These are phyloP conservation scores for Darevskia mixta DNA, from an alignment of 2,797 vertebrate genomes.

Conservation along the genomic window DNA sequence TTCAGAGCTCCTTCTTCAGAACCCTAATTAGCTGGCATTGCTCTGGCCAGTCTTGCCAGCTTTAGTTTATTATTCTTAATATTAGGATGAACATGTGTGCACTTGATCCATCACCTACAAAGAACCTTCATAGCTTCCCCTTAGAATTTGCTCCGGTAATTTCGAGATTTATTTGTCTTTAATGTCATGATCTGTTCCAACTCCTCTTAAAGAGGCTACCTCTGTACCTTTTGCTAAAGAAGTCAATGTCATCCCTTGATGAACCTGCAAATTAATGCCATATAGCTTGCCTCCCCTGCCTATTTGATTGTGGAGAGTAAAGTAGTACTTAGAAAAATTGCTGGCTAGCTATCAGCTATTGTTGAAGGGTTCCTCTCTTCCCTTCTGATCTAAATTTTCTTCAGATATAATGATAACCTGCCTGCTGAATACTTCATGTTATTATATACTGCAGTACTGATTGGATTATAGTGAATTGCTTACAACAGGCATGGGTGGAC, in stretches of 20 bases:
- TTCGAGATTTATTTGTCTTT: conserved; percentile 30
- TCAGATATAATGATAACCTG: neutral
- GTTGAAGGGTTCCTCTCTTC: conserved; percentile 13
- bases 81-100: conserved; percentile 57
- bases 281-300: neutral
- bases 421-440: conserved; percentile 47
- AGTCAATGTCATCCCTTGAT: conserved; percentile 26
- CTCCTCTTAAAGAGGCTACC: conserved; percentile 25
- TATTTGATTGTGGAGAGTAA: conserved; percentile 18
- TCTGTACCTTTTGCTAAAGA: conserved; percentile 21
- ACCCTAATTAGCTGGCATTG: conserved; percentile 70
- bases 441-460: conserved; percentile 37
- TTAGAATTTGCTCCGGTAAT: conserved; percentile 47
- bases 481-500: neutral
- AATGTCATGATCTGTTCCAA: conserved; percentile 15
- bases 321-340: neutral
- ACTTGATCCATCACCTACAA: conserved; percentile 53
- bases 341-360: conserved; percentile 24
- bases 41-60: conserved; percentile 67
- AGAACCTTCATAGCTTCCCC: conserved; percentile 48
- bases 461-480: neutral
- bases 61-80: conserved; percentile 65
- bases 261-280: conserved; percentile 37
- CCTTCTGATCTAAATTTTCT: conserved; percentile 45
- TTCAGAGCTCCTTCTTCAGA: conserved; percentile 51